Percentiles rank a stretch among this genome's conserved stretches.
These are phyloP conservation scores for Thereva nobilitata DNA, from an alignment of 2,888 invertebrate species.

Conservation along the genomic window DNA sequence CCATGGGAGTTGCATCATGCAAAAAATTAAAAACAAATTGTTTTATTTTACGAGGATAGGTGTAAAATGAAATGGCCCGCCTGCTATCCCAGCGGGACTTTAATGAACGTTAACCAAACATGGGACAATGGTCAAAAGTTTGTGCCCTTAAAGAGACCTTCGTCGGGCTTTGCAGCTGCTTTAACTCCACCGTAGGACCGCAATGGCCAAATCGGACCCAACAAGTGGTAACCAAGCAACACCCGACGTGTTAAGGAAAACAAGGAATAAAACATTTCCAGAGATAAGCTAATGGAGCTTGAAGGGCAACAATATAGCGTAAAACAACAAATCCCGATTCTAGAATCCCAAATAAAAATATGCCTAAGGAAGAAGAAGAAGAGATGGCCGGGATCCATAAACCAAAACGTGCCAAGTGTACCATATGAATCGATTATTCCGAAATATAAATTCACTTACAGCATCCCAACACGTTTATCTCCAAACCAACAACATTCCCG, in stretches of 20 bases:
- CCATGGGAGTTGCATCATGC: neutral
- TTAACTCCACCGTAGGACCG: too few relatives aligned
- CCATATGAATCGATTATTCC: slow-evolving; percentile 39
- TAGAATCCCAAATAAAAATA: neutral
- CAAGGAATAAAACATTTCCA: neutral
- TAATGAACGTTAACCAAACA: neutral
- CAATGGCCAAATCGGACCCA: slow-evolving; percentile 7
- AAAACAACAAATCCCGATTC: neutral
- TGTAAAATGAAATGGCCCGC: neutral
- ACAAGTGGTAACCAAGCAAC: slow-evolving; percentile 2
- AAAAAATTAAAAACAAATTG: slow-evolving; percentile 9
- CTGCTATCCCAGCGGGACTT: neutral
- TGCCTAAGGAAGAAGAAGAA: neutral
- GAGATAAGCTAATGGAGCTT: slow-evolving; percentile 1
- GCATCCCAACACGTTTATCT: slow-evolving; percentile 31
- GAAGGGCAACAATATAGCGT: neutral
- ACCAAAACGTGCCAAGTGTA: slow-evolving; percentile 34
- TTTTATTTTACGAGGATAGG: neutral
- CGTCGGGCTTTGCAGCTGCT: too few relatives aligned
- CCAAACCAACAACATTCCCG: slow-evolving; percentile 34
- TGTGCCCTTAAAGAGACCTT: too few relatives aligned
- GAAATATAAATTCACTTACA: slow-evolving; percentile 37
- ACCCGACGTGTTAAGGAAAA: neutral
- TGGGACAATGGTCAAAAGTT: neutral
- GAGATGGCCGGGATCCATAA: neutral